These are phyloP conservation scores for Caenorhabditis afra DNA, from an alignment of 2,888 invertebrate genomes.

Conservation along the genomic window DNA sequence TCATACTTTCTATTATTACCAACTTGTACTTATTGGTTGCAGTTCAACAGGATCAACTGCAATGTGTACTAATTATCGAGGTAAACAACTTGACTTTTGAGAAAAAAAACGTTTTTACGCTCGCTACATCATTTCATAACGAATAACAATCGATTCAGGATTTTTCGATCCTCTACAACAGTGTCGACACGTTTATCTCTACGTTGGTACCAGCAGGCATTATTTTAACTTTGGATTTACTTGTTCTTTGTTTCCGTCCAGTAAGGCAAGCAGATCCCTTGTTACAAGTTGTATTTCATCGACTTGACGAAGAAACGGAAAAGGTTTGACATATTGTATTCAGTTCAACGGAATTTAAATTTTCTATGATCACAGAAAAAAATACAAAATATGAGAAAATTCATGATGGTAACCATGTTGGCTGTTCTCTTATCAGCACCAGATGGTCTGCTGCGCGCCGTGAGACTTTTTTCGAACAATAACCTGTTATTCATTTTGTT, in stretches of 20 bases:
- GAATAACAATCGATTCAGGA: too few species aligned
- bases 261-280: constrained; percentile 68
- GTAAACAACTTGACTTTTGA: constrained; percentile 26
- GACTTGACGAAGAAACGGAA: constrained; percentile 70
- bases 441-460: constrained; percentile 68
- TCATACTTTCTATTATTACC: constrained; percentile 53
- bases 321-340: constrained; percentile 57
- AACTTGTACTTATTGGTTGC: constrained; percentile 66
- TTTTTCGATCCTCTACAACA: constrained; percentile 47
- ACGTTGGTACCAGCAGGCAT: constrained; percentile 63
- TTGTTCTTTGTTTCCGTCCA: constrained; percentile 72
- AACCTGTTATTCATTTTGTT: constrained; percentile 36
- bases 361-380: constrained; percentile 49
- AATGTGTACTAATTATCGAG: constrained; percentile 60
- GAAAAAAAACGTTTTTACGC: too few species aligned
- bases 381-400: constrained; percentile 65
- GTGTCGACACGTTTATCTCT: constrained; percentile 70
- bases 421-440: constrained; percentile 69
- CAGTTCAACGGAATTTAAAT: neutral
- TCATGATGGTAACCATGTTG: constrained; percentile 72
- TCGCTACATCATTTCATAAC: too few species aligned
- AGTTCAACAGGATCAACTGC: constrained; percentile 36
- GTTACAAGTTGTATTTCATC: constrained; percentile 76
- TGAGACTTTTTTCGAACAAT: constrained; percentile 48
- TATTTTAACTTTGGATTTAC: constrained; percentile 68